Base-by-base conservation (phyloP, 2,113 vertebrate species). In the Globicephala melas region DNA sequence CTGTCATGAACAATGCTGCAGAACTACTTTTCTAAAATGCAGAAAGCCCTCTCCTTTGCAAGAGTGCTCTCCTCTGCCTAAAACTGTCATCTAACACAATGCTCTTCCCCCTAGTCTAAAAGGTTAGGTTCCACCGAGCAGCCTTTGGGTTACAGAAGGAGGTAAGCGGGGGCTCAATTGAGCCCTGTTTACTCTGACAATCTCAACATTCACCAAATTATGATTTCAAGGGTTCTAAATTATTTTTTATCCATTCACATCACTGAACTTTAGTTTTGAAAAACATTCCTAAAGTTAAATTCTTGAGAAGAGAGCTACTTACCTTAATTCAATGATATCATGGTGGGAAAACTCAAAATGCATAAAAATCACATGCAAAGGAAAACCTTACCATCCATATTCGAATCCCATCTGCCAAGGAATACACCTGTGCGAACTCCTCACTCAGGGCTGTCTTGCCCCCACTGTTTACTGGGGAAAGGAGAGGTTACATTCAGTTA, bases 381-480 rank as follows among this genome's bases (percentile, higher is more conserved):
- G 84, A 88, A 28, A 96, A 85, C 97, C 99, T 99, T 98, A 99
- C 99, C 99, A 99, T 99, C 99, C 99, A 99, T 88, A 99, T 99
- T 98, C 99, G 99, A 98, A 99, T 99, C 84, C 99, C 98, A 98
- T 99, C 99, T 36, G 99, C 99, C 96, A 99, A 97, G 23, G 98
- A 96, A 97, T 99, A 99, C 1, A 99, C 99, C 97, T 99, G 99
- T 63, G 99, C 98, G 97, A 99, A 99, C 36, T 99, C 99, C 71
- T 99, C 99, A 84, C 97, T 98, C 83, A 99, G 98, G 97, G 98
- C 96, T 14, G 98, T 97, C 96, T 99, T 99, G 95, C 99, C 99
- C 80, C 99, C 99, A 85, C 99, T 99, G 96, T 98, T 97, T 97
- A 99, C 99, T 99, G 97, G 60, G 98, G 98, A 98, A 36, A 96